Conservation (phyloP, 2,797 vertebrate species). For the Mormyrops boulengeri region DNA sequence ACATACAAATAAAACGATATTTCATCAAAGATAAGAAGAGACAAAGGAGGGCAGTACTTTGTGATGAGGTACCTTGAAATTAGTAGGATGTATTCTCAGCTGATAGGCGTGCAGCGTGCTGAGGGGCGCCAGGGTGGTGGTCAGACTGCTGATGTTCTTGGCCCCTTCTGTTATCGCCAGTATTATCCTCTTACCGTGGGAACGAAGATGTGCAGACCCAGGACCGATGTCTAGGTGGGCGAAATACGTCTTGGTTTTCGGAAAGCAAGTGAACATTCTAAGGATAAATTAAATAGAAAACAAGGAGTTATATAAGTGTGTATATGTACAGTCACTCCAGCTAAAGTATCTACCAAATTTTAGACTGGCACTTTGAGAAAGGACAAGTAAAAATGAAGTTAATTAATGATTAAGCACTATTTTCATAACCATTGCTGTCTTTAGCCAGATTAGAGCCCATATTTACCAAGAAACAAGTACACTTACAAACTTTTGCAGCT, state of each 20-base stretch:
- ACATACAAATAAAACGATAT: not conserved
- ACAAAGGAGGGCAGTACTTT: not conserved
- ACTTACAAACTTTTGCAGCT: not conserved
- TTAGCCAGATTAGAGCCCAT: not conserved
- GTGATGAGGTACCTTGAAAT: slow-evolving; percentile 61
- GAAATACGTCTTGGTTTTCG: slow-evolving; percentile 68
- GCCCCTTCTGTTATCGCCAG: slow-evolving; percentile 60
- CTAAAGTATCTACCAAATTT: not conserved
- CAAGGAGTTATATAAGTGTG: not conserved
- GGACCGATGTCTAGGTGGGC: slow-evolving; percentile 62
- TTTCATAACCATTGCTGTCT: not conserved
- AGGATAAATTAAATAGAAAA: slow-evolving; percentile 10
- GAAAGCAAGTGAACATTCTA: slow-evolving; percentile 63
- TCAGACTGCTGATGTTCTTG: slow-evolving; percentile 58
- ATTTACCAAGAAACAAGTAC: not conserved
- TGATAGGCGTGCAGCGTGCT: slow-evolving; percentile 64
- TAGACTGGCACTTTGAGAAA: not conserved
- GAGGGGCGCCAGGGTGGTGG: slow-evolving; percentile 54
- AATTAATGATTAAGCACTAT: not conserved
- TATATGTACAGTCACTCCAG: not conserved
- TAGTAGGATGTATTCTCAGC: slow-evolving; percentile 61
- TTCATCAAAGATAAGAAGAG: not conserved
- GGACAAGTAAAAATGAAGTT: not conserved
- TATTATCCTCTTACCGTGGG: slow-evolving; percentile 63
- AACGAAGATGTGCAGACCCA: slow-evolving; percentile 50